phyloP scores from a whole-genome alignment of 2,113 vertebrate species.

The Lagopus muta region DNA sequence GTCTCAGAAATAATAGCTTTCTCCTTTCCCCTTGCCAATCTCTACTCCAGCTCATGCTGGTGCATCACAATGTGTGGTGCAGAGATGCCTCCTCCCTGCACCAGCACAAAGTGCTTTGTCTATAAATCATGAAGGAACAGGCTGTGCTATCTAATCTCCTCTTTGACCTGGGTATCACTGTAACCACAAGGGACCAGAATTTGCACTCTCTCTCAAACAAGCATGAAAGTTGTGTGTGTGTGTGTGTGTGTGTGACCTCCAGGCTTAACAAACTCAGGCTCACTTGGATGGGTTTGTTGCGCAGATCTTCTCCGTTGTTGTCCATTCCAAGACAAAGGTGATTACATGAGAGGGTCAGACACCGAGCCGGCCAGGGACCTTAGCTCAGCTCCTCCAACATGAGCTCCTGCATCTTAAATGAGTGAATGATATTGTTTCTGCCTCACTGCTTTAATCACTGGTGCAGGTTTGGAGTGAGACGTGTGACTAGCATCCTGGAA shows the following conservation, averaged over 20 bases:
- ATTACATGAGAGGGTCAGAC: neutral
- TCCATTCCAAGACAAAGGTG: neutral
- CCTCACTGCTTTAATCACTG: neutral
- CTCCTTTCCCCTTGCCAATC: conserved; percentile 39
- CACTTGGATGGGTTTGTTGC: fast-evolving
- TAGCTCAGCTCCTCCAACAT: neutral
- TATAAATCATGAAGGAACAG: conserved; percentile 20
- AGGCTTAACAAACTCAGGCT: neutral
- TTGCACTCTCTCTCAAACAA: neutral
- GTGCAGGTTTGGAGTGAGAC: fast-evolving
- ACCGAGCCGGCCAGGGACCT: neutral
- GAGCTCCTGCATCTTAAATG: neutral
- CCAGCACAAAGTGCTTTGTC: neutral
- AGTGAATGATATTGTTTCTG: neutral
- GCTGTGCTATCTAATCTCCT: conserved; percentile 1
- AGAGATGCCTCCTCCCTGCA: neutral
- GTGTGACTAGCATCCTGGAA: neutral
- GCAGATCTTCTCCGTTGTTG: fast-evolving
- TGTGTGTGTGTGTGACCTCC: neutral
- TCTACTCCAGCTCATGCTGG: neutral
- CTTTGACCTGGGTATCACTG: neutral
- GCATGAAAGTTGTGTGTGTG: neutral
- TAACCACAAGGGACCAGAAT: neutral
- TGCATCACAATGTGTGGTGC: conserved; percentile 7
- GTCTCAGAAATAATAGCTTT: conserved; percentile 49